Evolutionary conservation across 1,140 invertebrate species (phyloP).

Genomic region (Mactra quadrangularis): DNA sequence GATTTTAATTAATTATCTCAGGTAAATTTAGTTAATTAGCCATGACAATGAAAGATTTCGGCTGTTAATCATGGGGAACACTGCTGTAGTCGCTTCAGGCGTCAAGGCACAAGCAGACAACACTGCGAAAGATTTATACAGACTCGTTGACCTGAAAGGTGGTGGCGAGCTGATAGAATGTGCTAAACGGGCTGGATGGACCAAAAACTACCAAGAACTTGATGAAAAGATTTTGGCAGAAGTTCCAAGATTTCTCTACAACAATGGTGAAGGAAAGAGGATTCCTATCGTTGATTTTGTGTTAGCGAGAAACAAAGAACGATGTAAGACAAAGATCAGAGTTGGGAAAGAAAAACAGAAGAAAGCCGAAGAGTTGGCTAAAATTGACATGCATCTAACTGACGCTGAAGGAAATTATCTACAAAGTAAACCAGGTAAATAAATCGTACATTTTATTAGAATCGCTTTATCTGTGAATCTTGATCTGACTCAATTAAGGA

Average conservation of each 20-base stretch:
- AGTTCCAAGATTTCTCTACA: slow-evolving; percentile 96
- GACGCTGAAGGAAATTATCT: slow-evolving; percentile 70
- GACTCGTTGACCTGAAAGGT: slow-evolving; percentile 85
- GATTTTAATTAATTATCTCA: slow-evolving; percentile 4
- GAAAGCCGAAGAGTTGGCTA: slow-evolving; percentile 73
- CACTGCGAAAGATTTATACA: slow-evolving; percentile 76
- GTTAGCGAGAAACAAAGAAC: slow-evolving; percentile 90
- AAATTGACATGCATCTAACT: slow-evolving; percentile 73
- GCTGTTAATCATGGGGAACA: slow-evolving; percentile 74
- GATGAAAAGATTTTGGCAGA: slow-evolving; percentile 88
- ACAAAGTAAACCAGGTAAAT: slow-evolving; percentile 73
- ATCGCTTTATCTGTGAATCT: too few relatives aligned
- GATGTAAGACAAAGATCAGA: slow-evolving; percentile 68
- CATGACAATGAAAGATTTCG: background rate
- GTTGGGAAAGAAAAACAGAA: slow-evolving; percentile 73
- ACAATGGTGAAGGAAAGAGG: slow-evolving; percentile 94
- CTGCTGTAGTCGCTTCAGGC: slow-evolving; percentile 74
- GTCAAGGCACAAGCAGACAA: slow-evolving; percentile 80
- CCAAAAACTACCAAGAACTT: slow-evolving; percentile 85
- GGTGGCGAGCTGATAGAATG: slow-evolving; percentile 95
- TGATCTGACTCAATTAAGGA: too few relatives aligned
- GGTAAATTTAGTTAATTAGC: background rate
- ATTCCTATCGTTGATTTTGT: slow-evolving; percentile 95
- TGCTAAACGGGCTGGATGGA: slow-evolving; percentile 90
- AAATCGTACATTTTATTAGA: too few relatives aligned